Conservation (phyloP, 1,140 invertebrate genomes). For the Scaptomyza graminum region DNA sequence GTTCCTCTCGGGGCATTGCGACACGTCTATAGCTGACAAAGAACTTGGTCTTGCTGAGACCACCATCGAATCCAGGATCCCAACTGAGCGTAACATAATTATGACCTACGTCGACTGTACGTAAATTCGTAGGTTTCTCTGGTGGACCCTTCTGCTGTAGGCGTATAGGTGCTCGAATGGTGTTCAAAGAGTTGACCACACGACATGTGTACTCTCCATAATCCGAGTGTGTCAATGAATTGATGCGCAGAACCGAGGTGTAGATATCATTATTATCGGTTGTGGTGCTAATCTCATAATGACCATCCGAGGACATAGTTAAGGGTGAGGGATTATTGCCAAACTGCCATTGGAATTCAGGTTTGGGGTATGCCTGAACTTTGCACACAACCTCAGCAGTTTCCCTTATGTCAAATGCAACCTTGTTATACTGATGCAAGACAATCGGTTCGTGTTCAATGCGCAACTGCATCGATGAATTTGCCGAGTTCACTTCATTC, state of each 20-base stretch:
- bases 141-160: conserved; percentile 93
- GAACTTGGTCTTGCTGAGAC: conserved; percentile 92
- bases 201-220: conserved; percentile 96
- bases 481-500: conserved; percentile 93
- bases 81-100: conserved; percentile 91
- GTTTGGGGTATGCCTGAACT: conserved; percentile 95
- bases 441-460: conserved; percentile 95
- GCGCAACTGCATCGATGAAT: conserved; percentile 94
- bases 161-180: conserved; percentile 90
- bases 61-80: conserved; percentile 95
- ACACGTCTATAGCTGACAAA: conserved; percentile 91
- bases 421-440: conserved; percentile 93
- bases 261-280: conserved; percentile 93
- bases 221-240: conserved; percentile 90
- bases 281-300: conserved; percentile 93
- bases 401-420: conserved; percentile 93
- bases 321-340: conserved; percentile 89
- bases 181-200: conserved; percentile 91
- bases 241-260: conserved; percentile 90
- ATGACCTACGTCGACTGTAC: conserved; percentile 88
- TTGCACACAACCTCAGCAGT: conserved; percentile 93
- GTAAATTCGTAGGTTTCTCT: conserved; percentile 90
- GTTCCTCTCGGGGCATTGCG: conserved; percentile 85
- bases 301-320: conserved; percentile 91
- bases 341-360: conserved; percentile 96